These are phyloP conservation scores for Eulithis testata DNA, from an alignment of 2,888 invertebrate genomes.

Conservation along the genomic window DNA sequence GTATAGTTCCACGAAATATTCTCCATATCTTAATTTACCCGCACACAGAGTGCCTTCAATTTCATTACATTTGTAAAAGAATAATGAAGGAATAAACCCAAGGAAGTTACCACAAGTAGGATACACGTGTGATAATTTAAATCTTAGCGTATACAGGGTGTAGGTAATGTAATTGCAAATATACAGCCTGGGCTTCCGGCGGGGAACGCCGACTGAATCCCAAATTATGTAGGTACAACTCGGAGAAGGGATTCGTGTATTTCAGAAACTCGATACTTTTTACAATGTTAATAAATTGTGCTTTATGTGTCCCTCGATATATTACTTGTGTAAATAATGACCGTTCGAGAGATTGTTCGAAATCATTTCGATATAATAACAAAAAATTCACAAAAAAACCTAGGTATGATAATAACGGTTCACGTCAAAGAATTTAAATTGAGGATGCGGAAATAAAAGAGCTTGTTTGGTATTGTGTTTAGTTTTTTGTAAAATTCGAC, in stretches of 20 bases:
- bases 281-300: constrained; percentile 36
- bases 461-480: too few relatives aligned
- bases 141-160: constrained; percentile 48
- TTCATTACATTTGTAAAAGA: constrained; percentile 4
- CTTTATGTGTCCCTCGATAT: constrained; percentile 24
- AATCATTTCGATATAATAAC: too few relatives aligned
- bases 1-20: constrained; percentile 6
- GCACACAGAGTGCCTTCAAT: background rate
- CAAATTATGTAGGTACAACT: constrained; percentile 46
- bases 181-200: constrained; percentile 51
- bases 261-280: constrained; percentile 39
- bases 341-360: constrained; percentile 21
- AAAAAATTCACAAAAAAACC: too few relatives aligned
- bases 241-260: constrained; percentile 36
- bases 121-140: constrained; percentile 52
- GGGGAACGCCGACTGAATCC: constrained; percentile 51
- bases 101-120: constrained; percentile 21
- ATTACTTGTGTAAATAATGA: constrained; percentile 30
- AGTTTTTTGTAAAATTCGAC: too few relatives aligned
- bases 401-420: too few relatives aligned
- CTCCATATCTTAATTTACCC: background rate
- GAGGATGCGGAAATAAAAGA: too few relatives aligned
- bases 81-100: constrained; percentile 4
- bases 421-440: too few relatives aligned
- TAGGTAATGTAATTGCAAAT: constrained; percentile 67